Base-by-base conservation (phyloP, 1,140 invertebrate species). In the Megathymus violae region DNA sequence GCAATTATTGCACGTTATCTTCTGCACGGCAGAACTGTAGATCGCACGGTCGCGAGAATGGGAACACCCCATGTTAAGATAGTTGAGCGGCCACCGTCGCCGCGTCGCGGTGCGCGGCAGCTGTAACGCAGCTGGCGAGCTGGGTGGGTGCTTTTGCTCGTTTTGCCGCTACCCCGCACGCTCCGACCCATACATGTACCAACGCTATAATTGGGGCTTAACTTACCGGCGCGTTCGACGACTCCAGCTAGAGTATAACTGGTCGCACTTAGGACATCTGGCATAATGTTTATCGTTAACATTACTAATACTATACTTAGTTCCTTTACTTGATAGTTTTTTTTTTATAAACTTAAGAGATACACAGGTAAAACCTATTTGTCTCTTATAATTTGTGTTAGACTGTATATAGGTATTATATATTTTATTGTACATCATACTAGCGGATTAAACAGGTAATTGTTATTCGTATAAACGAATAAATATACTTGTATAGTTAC, bases 101-200 rank as follows among this genome's bases (percentile, higher is more conserved):
- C n/a, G n/a, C n/a, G n/a, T n/a, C n/a, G n/a, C n/a, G n/a, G n/a
- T n/a, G n/a, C n/a, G n/a, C 71, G 67, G 79, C 80, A 84, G 82
- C 79, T 85, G 84, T 79, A 76, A 51, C 76, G 80, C 84, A 87
- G 84, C 84, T 87, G 82, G 66, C 81, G 62, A 68, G 16, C 31
- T 52, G 31, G 16, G 50, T 52, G 31, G 51, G 44, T 70, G 69
- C 77, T 84, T 78, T 81, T 87, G 71, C 68, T 85, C 77, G 76
- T 83, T 85, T 88, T 84, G 72, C 73, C 73, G 69, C 74, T 71
- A 67, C 75, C 74, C 64, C 73, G 71, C 62, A 62, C 63, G 38
- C 60, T 27, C 13, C 34, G 48, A 52, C 34, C 67, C 60, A 64
- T 66, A 63, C 72, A 61, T 54, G 59, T 66, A 64, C 31, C 34